Evolutionary conservation across 2,113 vertebrate species (phyloP), one percentile per base, ranked within the genome.

Genomic region (Heterocephalus glaber): DNA sequence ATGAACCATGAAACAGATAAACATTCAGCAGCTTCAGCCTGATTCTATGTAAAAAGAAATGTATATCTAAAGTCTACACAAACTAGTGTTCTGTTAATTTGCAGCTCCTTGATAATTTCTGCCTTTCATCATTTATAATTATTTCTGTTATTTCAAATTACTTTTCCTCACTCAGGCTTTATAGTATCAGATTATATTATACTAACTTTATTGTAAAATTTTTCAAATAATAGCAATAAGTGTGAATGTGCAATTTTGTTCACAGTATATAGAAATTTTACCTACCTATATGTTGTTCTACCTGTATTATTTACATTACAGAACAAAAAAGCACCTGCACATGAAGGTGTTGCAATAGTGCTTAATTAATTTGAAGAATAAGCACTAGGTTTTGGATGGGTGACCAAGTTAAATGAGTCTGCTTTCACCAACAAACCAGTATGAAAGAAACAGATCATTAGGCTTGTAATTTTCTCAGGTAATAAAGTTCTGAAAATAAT

Each of bases 401-500:
- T 94, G 41, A 81, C 52, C n/a, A 83, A 79, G 24, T 77, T 96
- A 96, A 96, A 89, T 89, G 79, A 97, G 30, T 93, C 68, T 95
- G 35, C 33, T 92, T 56, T 72, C 52, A 94, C 58, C 52, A 94
- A 58, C 49, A 52, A 77, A 49, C 30, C 30, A 88, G 60, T 35
- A 65, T 52, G 56, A 94, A 76, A 80, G 56, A 85, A 90, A 96
- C 70, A 95, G 58, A 86, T 83, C 90, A 61, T 95, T 97, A 94
- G 81, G 9, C 60, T 28, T 92, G 26, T 72, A 96, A 96, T 96
- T 94, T 95, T 70, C 84, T 87, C 65, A 90, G 35, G 30, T 79
- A 94, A 90, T 94, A 94, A 97, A 90, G 58, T 90, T 90, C 26
- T 85, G 41, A 88, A 97, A 95, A 94, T 77, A 94, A 94, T 86